Base-by-base conservation (phyloP, 2,888 invertebrate genomes). In the Epicampocera succincta region DNA sequence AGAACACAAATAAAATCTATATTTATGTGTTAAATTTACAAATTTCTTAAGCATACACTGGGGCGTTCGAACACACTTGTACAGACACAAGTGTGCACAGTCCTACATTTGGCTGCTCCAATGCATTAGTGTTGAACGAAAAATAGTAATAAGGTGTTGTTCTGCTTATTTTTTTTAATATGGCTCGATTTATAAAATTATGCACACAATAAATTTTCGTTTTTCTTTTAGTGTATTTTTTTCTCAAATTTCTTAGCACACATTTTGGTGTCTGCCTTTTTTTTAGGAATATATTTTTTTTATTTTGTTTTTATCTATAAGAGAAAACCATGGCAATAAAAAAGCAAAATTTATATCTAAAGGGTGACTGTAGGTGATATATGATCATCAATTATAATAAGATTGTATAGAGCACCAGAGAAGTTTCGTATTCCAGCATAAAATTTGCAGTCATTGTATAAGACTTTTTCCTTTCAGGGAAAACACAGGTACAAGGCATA, bases 151-250 rank as follows among this genome's bases (percentile, higher is more conserved):
- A 61, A 65, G 60, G 77, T 82, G 81, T 73, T 77, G 68, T 73
- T 81, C 52, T 63, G 60, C 68, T 56, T 69, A 81, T 81, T 81
- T 73, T 56, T 81, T 63, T 81, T 81, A 65, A 81, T 81, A 74
- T 82, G 21, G 58, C 69, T 71, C 69, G 52, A 77, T 82, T 82
- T 82, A 82, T 82, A 84, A 85, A 85, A 84, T 85, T 84, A 84
- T 85, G 78, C 83, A 84, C 83, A 84, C 84, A 83, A 85, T 85
- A 85, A 83, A 84, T 84, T 83, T 11, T 72, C 50, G 56, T 65
- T 72, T 68, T 33, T 19, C 60, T 60, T 72, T 17, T 25, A 25
- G 3, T 19, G 21, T 40, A 21, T 15, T 17, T 58, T 50, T 29
- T n/a, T 33, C 8, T 33, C 9, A 33, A 1, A 1, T 19, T 40